Evolutionary conservation across 30 jellyfish, hydroid and myxozoan genomes (phyloP).

Genomic region (Turritopsis rubra): DNA sequence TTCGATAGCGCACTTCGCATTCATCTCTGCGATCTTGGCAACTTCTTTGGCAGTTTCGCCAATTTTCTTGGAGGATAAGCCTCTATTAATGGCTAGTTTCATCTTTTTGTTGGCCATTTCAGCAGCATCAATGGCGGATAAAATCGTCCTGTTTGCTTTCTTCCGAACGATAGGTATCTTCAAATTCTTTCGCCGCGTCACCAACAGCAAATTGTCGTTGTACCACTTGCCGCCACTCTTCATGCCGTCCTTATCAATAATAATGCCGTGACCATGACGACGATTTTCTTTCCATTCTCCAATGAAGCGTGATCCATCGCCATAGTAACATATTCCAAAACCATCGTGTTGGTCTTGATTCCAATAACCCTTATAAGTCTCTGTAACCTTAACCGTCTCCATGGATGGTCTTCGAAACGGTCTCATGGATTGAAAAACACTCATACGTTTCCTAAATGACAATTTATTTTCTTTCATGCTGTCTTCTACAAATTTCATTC

Average conservation of each 20-base stretch:
- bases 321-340: constrained; percentile 69
- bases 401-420: neutral
- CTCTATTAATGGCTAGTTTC: constrained; percentile 71
- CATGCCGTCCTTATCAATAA: constrained; percentile 28
- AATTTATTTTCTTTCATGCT: neutral
- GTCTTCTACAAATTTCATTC: too few species aligned
- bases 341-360: constrained; percentile 67
- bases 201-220: constrained; percentile 51
- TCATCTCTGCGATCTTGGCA: constrained; percentile 53
- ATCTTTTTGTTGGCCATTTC: constrained; percentile 65
- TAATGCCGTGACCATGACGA: constrained; percentile 91
- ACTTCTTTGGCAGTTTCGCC: constrained; percentile 68
- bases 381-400: constrained; percentile 10
- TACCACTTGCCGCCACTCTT: constrained; percentile 83
- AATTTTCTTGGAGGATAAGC: constrained; percentile 75
- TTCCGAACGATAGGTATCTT: constrained; percentile 55
- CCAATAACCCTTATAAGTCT: constrained; percentile 92
- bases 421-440: constrained; percentile 22
- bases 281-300: constrained; percentile 88
- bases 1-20: constrained; percentile 51
- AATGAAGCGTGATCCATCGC: constrained; percentile 64
- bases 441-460: constrained; percentile 10
- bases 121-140: constrained; percentile 80
- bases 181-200: constrained; percentile 54
- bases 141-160: constrained; percentile 53